phyloP scores from a whole-genome alignment of 2,888 invertebrate genomes.

The Gerris lacustris region DNA sequence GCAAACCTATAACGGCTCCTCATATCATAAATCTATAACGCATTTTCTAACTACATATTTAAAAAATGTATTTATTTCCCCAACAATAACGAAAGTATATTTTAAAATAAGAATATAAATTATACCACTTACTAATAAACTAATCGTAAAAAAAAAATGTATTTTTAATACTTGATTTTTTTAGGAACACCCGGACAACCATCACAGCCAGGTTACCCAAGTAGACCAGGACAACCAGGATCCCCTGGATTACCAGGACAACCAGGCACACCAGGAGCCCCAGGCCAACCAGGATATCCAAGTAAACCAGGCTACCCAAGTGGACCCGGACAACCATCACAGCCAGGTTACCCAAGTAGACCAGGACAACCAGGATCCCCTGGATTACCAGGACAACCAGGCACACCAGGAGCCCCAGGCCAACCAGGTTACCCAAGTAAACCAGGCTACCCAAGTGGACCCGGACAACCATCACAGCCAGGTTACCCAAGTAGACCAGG shows the following conservation, averaged over 20 bases:
- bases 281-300: constrained; percentile 23
- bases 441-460: constrained; percentile 24
- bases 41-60: too few relatives aligned
- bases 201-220: constrained; percentile 33
- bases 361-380: constrained; percentile 23
- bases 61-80: too few relatives aligned
- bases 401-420: constrained; percentile 26
- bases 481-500: constrained; percentile 33
- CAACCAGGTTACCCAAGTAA: constrained; percentile 20
- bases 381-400: constrained; percentile 24
- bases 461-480: constrained; percentile 25
- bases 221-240: constrained; percentile 40
- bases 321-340: constrained; percentile 23
- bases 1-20: too few relatives aligned
- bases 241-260: constrained; percentile 35
- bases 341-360: constrained; percentile 27
- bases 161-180: too few relatives aligned
- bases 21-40: too few relatives aligned
- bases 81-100: too few relatives aligned
- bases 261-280: constrained; percentile 27
- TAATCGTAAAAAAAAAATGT: too few relatives aligned
- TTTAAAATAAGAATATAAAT: too few relatives aligned
- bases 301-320: constrained; percentile 24
- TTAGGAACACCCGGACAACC: constrained; percentile 24
- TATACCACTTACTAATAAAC: too few relatives aligned